Percentiles rank a stretch among this genome's conserved stretches.
Evolutionary conservation across 2,797 vertebrate species (phyloP).

Genomic region (Tapera naevia): DNA sequence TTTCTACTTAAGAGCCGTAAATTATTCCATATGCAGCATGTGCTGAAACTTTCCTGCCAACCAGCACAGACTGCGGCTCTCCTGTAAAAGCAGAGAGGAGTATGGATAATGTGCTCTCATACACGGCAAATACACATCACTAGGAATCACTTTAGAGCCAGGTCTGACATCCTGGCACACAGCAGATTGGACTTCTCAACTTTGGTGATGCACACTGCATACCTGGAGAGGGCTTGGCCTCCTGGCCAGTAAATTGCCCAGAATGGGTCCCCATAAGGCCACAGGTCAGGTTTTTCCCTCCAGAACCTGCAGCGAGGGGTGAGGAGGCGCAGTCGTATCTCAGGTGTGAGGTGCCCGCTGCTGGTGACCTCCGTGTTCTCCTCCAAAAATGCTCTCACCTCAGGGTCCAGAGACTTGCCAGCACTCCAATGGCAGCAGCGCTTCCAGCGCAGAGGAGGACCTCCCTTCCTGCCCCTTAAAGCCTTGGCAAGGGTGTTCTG

Average conservation of each 20-base stretch:
- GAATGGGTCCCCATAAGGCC: conserved; percentile 91
- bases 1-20: neutral
- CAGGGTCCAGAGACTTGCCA: neutral
- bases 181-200: neutral
- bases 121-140: neutral
- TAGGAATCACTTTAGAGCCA: neutral
- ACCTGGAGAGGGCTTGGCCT: conserved; percentile 92
- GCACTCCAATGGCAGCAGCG: conserved; percentile 9
- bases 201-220: neutral
- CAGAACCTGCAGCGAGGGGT: conserved; percentile 90
- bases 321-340: conserved; percentile 87
- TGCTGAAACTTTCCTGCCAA: neutral
- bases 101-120: neutral
- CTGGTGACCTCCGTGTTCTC: conserved; percentile 87
- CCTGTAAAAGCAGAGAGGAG: neutral
- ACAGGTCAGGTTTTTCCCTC: conserved; percentile 85
- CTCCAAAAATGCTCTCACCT: conserved; percentile 79
- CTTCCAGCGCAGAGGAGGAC: neutral
- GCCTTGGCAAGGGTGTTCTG: neutral
- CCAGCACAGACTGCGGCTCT: neutral
- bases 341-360: conserved; percentile 84
- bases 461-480: neutral
- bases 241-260: conserved; percentile 98
- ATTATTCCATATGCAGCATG: neutral
- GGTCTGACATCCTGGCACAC: neutral